Evolutionary conservation across 2,888 invertebrate species (phyloP), one percentile per base, ranked within the genome.

Genomic region (Pocota personata): DNA sequence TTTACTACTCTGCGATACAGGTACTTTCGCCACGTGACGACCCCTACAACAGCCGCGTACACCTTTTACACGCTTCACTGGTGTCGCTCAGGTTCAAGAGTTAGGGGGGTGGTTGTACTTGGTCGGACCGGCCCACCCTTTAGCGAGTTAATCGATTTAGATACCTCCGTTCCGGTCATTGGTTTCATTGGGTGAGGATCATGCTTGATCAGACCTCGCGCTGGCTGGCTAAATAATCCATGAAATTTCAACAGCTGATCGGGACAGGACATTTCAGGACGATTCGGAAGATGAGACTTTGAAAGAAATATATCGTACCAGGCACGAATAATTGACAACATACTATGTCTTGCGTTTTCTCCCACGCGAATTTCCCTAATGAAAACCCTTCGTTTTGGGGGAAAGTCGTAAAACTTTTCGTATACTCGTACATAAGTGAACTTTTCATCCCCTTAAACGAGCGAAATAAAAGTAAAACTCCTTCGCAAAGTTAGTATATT

Each of bases 21-120:
- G 86, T 86, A 82, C 82, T 88, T 84, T 88, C 79, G 89, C 88
- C 89, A 89, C 89, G 89, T 89, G 89, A 88, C 89, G 88, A 88
- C 75, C 83, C 82, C 88, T 84, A 87, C 87, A 78, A 82, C 32
- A n/a, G n/a, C n/a, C n/a, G n/a, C 40, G 75, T 89, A 88, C 89
- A 89, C 89, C 89, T 89, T 89, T 89, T 89, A 88, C 89, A 89
- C 86, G 89, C 87, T 88, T 89, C 88, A 88, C 43, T 88, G 88
- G 77, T 48, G 46, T 24, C 62, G 67, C 66, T 40, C 40, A 10
- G 55, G 14, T 67, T 76, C 1, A 58, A 21, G 19, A 57, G 35
- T 58, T 27, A 35, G 35, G 12, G 50, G 46, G 24, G n/a, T n/a
- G 77, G 55, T 24, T 19, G 43, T 40, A 64, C 50, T 73, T 27